Evolutionary conservation across 2,888 invertebrate species (phyloP).

Genomic region (Diaphora mendica): DNA sequence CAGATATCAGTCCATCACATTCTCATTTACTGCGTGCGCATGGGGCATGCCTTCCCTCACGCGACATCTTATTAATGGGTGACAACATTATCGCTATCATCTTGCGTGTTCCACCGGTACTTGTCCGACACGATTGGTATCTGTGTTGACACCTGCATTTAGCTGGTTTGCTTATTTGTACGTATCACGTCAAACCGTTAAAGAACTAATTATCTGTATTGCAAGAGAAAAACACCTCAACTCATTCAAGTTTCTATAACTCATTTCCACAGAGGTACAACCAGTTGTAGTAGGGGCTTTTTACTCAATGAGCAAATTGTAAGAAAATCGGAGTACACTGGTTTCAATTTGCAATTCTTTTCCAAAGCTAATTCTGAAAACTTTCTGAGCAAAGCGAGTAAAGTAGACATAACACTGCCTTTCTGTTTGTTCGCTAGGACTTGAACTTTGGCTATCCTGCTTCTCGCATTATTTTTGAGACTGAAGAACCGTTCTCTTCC

Average conservation of each 20-base stretch:
- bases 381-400: neutral
- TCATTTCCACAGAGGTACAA: neutral
- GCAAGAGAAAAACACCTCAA: neutral
- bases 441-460: neutral
- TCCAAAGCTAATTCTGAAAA: neutral
- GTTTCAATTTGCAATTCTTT: neutral
- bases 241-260: neutral
- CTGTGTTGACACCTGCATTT: constrained; percentile 55
- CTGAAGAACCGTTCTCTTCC: neutral
- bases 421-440: neutral
- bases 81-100: constrained; percentile 59
- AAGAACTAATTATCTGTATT: constrained; percentile 24
- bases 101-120: constrained; percentile 54
- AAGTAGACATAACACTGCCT: neutral
- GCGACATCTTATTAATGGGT: constrained; percentile 55
- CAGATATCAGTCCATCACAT: constrained; percentile 31
- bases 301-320: neutral
- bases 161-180: constrained; percentile 38
- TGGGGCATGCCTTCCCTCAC: constrained; percentile 33
- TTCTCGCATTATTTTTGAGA: neutral
- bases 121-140: constrained; percentile 56
- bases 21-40: constrained; percentile 36
- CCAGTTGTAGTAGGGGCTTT: neutral
- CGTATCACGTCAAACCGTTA: constrained; percentile 35
- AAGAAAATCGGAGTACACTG: neutral